Percentiles rank a stretch among this genome's conserved stretches.
These are phyloP conservation scores for Pollicipes pollicipes DNA, from an alignment of 1,140 invertebrate genomes.

Conservation along the genomic window DNA sequence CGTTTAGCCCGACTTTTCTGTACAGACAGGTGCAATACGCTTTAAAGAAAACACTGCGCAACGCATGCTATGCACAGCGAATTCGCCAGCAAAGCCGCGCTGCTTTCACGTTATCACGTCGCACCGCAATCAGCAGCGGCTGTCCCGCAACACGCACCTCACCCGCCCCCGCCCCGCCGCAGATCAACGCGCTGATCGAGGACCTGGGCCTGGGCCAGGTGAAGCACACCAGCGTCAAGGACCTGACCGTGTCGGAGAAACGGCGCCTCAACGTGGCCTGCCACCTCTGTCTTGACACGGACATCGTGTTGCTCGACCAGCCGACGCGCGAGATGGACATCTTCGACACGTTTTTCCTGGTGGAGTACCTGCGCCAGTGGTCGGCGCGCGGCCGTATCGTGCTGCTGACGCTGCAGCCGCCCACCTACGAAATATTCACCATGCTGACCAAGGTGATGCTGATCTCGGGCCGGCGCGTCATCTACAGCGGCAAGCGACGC, in stretches of 20 bases:
- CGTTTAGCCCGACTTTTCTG: no score
- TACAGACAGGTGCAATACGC: no score
- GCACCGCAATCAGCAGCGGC: no score
- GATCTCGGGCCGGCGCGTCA: conserved; percentile 68
- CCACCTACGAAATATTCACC: conserved; percentile 86
- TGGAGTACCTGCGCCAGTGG: conserved; percentile 84
- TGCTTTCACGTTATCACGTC: no score
- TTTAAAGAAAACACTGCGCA: no score
- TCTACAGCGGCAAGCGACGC: conserved; percentile 74
- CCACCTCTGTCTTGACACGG: conserved; percentile 51
- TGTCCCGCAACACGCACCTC: no score
- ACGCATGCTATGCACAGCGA: no score
- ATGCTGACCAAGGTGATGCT: conserved; percentile 76
- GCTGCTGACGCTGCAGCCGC: conserved; percentile 66
- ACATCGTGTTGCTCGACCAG: conserved; percentile 49
- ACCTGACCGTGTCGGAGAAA: conserved; percentile 66
- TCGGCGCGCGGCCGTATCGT: conserved; percentile 45
- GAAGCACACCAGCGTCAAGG: conserved; percentile 51
- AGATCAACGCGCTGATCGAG: conserved; percentile 70
- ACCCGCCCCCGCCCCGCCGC: conserved; percentile 19
- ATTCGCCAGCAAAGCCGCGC: no score
- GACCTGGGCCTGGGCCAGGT: conserved; percentile 75
- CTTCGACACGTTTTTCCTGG: conserved; percentile 88
- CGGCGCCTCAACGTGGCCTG: conserved; percentile 69
- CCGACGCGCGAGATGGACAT: conserved; percentile 86